Evolutionary conservation across 2,888 invertebrate genomes (phyloP).

Genomic region (Clunio marinus): DNA sequence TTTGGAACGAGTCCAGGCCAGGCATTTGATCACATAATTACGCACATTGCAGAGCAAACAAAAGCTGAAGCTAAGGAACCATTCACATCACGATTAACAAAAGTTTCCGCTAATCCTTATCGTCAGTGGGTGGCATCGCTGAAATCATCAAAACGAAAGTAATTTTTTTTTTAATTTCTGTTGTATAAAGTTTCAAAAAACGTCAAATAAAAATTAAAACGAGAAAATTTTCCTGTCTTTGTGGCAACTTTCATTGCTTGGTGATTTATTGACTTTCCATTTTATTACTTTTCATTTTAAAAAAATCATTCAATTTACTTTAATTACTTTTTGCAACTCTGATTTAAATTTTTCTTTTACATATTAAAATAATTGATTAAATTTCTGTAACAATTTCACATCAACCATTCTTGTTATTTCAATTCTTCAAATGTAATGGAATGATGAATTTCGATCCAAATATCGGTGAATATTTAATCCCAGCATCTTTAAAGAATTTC

Average conservation of each 20-base stretch:
- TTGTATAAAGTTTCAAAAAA: neutral
- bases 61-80: slow-evolving; percentile 61
- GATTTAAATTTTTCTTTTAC: neutral
- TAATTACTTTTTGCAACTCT: neutral
- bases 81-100: slow-evolving; percentile 61
- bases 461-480: slow-evolving; percentile 60
- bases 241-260: no score
- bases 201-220: neutral
- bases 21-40: slow-evolving; percentile 75
- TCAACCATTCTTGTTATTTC: no score
- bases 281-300: neutral
- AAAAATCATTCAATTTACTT: neutral
- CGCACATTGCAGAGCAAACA: slow-evolving; percentile 76
- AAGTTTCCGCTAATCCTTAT: slow-evolving; percentile 49
- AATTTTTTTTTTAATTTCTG: neutral
- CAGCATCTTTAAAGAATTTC: slow-evolving; percentile 68
- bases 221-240: no score
- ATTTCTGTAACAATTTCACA: no score
- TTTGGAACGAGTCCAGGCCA: slow-evolving; percentile 72
- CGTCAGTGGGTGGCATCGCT: slow-evolving; percentile 7
- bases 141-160: slow-evolving; percentile 1
- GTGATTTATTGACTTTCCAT: neutral
- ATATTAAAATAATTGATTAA: no score
- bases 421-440: slow-evolving; percentile 56
- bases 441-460: slow-evolving; percentile 72